Base-by-base conservation (phyloP, 2,113 vertebrate genomes). In the Gopherus evgoodei region DNA sequence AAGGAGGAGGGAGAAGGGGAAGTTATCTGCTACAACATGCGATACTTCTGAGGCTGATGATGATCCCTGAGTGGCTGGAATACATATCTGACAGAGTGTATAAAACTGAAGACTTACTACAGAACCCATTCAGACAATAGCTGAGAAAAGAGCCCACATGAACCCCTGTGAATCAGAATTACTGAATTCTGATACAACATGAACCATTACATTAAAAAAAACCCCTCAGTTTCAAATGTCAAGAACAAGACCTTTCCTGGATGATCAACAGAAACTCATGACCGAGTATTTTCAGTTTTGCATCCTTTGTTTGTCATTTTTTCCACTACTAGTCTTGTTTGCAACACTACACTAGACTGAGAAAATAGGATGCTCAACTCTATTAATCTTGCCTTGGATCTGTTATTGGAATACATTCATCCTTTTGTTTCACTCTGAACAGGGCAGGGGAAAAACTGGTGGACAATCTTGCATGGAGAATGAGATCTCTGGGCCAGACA, bases 291-390 rank as follows among this genome's bases (percentile, higher is more conserved):
- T 97, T 95, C 95, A 91, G 83, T 79, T 93, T 87, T 80, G 76
- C 93, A 83, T 91, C 92, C 79, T 97, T 97, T 94, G 94, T 97
- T 98, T 94, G 83, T 98, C 94, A 89, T 96, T 89, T 96, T 79
- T 96, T 96, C 94, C 89, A 75, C 84, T 86, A 83, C 87, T 95
- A 75, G 76, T 87, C 83, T 91, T 3, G 3, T 87, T 93, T 35
- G 44, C 1, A 16, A 75, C 69, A 57, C 81, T 90, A 76, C 86
- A 82, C 91, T 11, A 44, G 89, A 91, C 69, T n/a, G 9, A 42
- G 44, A 44, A 14, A 29, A 24, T 69, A 29, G 72, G 38, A 75
- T 72, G 7, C 8, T 0, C 11, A 2, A 59, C 91, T 82, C 14
- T n/a, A 29, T 75, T 65, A 1, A 0, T 44, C n/a, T 83, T 13